Evolutionary conservation across 2,113 vertebrate species (phyloP).

Genomic region (Platysternon megacephalum): DNA sequence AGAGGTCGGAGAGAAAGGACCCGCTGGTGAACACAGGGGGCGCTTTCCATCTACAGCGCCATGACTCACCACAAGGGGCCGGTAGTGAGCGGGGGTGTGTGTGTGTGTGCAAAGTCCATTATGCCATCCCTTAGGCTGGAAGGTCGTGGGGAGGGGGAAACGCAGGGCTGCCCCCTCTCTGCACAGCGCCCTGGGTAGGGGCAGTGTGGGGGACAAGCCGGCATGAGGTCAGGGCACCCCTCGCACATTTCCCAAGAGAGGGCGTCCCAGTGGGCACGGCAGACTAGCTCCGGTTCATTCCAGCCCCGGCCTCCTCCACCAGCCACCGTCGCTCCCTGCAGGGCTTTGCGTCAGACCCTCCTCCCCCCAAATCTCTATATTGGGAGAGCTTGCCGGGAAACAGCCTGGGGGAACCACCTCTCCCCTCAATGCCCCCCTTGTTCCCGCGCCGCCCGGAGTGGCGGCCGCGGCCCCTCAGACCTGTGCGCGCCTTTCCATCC

Average conservation of each 20-base stretch:
- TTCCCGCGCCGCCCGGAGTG: background rate
- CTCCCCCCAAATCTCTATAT: background rate
- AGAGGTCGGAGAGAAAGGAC: too few species aligned
- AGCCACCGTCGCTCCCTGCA: too few species aligned
- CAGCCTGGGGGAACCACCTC: background rate
- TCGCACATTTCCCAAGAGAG: too few species aligned
- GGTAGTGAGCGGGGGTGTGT: background rate
- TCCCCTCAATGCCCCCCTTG: background rate
- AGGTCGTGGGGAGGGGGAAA: too few species aligned
- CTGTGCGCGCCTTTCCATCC: background rate
- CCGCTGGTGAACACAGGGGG: too few species aligned
- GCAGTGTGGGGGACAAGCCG: background rate
- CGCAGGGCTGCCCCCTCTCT: background rate
- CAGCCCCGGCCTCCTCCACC: background rate
- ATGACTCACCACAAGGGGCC: background rate
- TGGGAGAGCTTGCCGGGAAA: background rate
- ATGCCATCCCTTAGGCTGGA: too few species aligned
- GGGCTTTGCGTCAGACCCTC: background rate
- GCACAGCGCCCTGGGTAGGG: background rate
- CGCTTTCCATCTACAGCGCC: background rate
- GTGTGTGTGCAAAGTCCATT: too few species aligned
- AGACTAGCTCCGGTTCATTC: background rate
- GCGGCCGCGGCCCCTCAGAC: background rate
- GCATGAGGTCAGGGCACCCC: background rate
- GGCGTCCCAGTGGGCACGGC: background rate